These are phyloP conservation scores for Pseudomyrmex cubaensis DNA, from an alignment of 1,140 invertebrate genomes.

Conservation along the genomic window DNA sequence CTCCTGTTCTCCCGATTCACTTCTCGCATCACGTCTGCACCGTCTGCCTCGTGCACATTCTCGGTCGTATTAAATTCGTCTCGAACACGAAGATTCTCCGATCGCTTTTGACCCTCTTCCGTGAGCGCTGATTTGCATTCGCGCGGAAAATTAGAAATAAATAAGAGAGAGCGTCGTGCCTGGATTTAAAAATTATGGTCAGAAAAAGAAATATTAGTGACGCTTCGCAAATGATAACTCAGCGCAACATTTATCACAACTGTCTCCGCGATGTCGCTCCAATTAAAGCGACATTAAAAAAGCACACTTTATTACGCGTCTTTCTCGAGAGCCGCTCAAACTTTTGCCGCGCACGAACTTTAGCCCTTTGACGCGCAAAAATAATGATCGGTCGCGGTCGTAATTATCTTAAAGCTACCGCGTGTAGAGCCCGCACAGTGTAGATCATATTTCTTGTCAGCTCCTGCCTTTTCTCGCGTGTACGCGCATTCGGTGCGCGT, in stretches of 20 bases:
- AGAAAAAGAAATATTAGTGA: background rate
- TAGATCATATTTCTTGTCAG: conserved; percentile 77
- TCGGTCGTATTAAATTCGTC: conserved; percentile 52
- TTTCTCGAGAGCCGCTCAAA: conserved; percentile 18
- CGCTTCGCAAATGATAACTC: background rate
- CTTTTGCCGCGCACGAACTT: conserved; percentile 28
- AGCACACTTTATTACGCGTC: conserved; percentile 48
- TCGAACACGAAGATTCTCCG: background rate
- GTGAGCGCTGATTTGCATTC: background rate
- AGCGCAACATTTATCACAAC: conserved; percentile 10
- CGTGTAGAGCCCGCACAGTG: conserved; percentile 65
- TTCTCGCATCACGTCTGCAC: conserved; percentile 12
- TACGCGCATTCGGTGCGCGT: conserved; percentile 25
- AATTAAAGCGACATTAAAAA: conserved; percentile 55
- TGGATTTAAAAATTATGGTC: background rate
- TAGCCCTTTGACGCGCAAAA: conserved; percentile 71
- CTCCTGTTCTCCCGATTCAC: background rate
- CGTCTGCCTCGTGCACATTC: background rate
- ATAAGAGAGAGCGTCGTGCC: background rate
- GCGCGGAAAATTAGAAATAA: background rate
- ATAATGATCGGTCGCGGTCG: conserved; percentile 66
- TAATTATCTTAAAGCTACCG: conserved; percentile 75
- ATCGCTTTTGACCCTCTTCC: conserved; percentile 13
- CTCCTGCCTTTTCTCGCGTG: conserved; percentile 65
- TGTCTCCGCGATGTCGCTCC: conserved; percentile 34